These are phyloP conservation scores for Dendropsophus ebraccatus DNA, from an alignment of 2,113 vertebrate species.

Conservation along the genomic window DNA sequence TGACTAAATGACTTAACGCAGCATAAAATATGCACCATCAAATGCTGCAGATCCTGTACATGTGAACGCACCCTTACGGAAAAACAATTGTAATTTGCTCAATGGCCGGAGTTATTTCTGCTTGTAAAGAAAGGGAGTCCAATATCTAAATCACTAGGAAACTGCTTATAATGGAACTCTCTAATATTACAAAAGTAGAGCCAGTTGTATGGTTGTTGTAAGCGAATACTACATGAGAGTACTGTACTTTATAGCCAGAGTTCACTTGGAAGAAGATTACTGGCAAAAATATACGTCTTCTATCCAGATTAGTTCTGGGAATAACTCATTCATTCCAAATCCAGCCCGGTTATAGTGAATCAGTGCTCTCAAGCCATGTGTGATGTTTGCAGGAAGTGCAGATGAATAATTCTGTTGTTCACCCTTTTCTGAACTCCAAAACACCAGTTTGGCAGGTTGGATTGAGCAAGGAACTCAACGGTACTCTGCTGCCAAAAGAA, in stretches of 20 bases:
- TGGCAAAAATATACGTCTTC: neutral
- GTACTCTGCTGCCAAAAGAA: slow-evolving; percentile 58
- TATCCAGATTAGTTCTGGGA: slow-evolving; percentile 6
- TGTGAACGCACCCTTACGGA: too few relatives aligned
- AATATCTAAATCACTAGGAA: neutral
- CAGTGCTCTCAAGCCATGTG: slow-evolving; percentile 7
- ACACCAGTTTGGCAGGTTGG: slow-evolving; percentile 60
- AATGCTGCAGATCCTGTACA: too few relatives aligned
- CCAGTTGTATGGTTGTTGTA: neutral
- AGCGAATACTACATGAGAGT: neutral
- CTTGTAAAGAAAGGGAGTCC: neutral
- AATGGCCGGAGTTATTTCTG: neutral
- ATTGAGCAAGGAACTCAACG: slow-evolving; percentile 58
- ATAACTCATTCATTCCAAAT: slow-evolving; percentile 1
- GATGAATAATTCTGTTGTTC: slow-evolving; percentile 66
- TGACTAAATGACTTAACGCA: too few relatives aligned
- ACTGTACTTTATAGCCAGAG: neutral
- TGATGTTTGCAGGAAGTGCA: slow-evolving; percentile 54
- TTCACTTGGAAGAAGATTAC: neutral
- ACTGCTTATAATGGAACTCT: neutral
- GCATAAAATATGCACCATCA: too few relatives aligned
- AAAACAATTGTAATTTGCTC: neutral
- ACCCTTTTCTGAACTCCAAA: slow-evolving; percentile 61
- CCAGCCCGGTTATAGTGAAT: slow-evolving; percentile 12
- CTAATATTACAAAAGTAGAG: neutral